Evolutionary conservation across 2,888 invertebrate genomes (phyloP).

Genomic region (Nemapogon koenigi): DNA sequence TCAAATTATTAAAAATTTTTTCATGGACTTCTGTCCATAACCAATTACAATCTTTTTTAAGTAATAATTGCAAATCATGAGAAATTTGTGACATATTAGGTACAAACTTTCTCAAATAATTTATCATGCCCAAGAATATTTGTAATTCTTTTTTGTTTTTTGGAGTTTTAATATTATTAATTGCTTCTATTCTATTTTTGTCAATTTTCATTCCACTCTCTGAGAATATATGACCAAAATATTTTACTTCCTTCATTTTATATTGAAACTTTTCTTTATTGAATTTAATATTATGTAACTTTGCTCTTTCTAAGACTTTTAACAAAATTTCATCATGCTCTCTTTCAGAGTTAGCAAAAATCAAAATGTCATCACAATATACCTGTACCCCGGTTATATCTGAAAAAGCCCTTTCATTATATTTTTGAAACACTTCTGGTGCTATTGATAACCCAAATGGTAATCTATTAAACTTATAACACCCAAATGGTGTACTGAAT

Average conservation of each 20-base stretch:
- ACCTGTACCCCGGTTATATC: constrained; percentile 17
- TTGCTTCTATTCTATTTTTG: constrained; percentile 16
- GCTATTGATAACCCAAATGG: constrained; percentile 17
- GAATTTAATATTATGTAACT: no score
- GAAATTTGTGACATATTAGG: neutral
- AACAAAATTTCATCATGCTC: neutral
- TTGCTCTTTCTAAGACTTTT: no score
- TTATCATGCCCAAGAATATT: constrained; percentile 1
- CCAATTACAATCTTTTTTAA: neutral
- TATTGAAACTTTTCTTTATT: neutral
- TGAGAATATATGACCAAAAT: no score
- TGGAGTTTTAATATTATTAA: constrained; percentile 13
- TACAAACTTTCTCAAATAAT: neutral
- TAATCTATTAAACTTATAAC: constrained; percentile 15
- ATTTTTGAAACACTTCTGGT: constrained; percentile 16
- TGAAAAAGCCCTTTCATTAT: constrained; percentile 15
- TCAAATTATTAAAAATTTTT: no score
- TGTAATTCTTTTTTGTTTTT: no score
- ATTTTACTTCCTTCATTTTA: neutral
- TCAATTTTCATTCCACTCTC: constrained; percentile 17
- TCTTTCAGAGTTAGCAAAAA: constrained; percentile 13
- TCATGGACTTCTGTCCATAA: no score
- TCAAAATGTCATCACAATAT: constrained; percentile 28
- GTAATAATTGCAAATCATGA: neutral
- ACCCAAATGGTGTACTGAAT: constrained; percentile 15